Evolutionary conservation across 2,797 vertebrate genomes (phyloP), one percentile per base, ranked within the genome.

Genomic region (Diplodus sargus): DNA sequence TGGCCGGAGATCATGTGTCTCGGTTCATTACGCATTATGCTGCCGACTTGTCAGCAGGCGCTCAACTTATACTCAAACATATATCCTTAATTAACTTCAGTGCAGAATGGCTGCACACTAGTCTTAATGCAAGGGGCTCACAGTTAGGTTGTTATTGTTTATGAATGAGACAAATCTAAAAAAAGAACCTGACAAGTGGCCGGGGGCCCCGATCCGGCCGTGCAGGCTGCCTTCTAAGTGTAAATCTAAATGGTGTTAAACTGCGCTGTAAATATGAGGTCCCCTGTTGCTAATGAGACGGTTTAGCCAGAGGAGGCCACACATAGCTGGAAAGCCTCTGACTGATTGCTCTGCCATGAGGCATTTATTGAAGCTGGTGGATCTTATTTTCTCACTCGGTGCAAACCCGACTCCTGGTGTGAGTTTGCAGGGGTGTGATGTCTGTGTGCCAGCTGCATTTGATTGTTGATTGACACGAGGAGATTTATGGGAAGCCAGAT

Each of bases 371-470:
- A 94, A 92, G 90, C 94, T 87, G 76, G 84, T 74, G 45, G 95
- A 95, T 96, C 96, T 94, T 95, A 87, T 96, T 96, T 96, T 95
- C 96, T 96, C 95, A 90, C 95, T 78, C 75, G 17, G 77, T 84
- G 95, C 88, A 70, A 94, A 93, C 87, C 87, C 73, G 95, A 96
- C 96, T 95, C 95, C 93, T 82, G 65, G 83, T 86, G 80, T 69
- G 74, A 69, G 70, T 53, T 81, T 54, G 89, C 39, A 53, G 69
- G 81, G 72, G 74, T 59, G 85, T 79, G 83, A 93, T 84, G 72
- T 58, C 51, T 63, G 85, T 82, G 87, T 82, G 93, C 92, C 95
- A 94, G 95, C 95, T 95, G 95, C 95, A 94, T 91, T 87, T 94
- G 87, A 91, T 90, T 93, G 87, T 64, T 94, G 95, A 94, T 87